These are phyloP conservation scores for Zapus hudsonius DNA, from an alignment of 2,113 vertebrate species.

Conservation along the genomic window DNA sequence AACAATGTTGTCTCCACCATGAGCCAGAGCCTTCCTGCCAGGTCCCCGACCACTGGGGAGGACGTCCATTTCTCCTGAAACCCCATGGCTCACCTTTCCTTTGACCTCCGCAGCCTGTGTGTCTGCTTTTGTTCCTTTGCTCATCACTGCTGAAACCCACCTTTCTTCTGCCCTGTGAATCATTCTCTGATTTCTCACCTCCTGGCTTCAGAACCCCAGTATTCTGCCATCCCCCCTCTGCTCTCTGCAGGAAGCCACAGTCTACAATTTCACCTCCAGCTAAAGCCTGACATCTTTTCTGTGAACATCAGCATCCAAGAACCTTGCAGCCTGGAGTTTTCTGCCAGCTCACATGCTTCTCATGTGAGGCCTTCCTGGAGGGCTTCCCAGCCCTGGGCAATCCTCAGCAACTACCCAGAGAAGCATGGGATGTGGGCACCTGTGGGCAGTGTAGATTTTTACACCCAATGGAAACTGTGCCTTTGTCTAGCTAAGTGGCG, in stretches of 20 bases:
- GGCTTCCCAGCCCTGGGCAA: neutral
- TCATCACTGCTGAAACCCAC: neutral
- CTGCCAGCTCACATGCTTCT: neutral
- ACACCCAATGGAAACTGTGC: neutral
- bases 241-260: conserved; percentile 54
- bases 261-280: conserved; percentile 30
- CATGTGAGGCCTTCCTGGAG: neutral
- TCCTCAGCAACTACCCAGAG: neutral
- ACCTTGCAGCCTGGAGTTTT: neutral
- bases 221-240: neutral
- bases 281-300: conserved; percentile 53
- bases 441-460: accelerated
- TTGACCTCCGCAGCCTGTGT: neutral
- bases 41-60: neutral
- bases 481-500: neutral
- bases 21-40: neutral
- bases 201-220: conserved; percentile 54
- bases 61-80: neutral
- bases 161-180: neutral
- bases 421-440: accelerated
- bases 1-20: neutral
- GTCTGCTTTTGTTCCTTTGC: conserved; percentile 44
- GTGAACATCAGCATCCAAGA: neutral
- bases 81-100: conserved; percentile 21
- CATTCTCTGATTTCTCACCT: neutral